Conservation (phyloP, 2,113 vertebrate species). For the Rhinolophus sinicus region DNA sequence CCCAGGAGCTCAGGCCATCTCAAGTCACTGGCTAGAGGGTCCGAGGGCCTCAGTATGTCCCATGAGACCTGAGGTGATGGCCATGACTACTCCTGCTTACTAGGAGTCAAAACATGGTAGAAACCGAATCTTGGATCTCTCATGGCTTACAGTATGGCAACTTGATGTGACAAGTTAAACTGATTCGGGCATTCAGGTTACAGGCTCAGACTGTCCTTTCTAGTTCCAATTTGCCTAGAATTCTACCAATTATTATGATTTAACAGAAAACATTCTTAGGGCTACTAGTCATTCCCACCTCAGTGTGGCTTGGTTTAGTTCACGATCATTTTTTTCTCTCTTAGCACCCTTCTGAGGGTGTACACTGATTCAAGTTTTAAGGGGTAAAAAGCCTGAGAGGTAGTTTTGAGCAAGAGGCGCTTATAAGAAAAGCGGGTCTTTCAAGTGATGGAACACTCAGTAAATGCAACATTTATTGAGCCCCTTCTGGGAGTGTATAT, state of each 20-base stretch:
- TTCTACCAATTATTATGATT: background rate
- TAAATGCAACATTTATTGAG: background rate
- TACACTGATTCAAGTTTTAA: background rate
- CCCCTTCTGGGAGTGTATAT: background rate
- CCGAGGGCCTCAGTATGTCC: background rate
- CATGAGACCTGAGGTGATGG: background rate
- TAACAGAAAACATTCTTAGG: background rate
- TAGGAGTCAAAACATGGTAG: background rate
- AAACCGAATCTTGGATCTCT: background rate
- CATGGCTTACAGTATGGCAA: background rate
- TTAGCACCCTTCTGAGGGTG: background rate
- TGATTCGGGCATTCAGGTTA: background rate
- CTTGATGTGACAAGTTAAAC: background rate
- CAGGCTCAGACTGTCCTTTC: background rate
- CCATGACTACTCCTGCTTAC: background rate
- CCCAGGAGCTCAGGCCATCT: background rate
- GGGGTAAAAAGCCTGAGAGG: background rate
- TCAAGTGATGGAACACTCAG: background rate
- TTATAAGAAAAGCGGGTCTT: background rate
- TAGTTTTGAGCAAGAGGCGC: background rate
- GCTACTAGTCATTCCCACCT: background rate
- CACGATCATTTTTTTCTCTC: background rate
- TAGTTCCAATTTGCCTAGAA: background rate
- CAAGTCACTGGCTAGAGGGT: background rate
- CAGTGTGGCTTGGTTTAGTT: background rate